A percentile compares a stretch with the other conserved stretches of the same genome.
phyloP scores from a whole-genome alignment of 2,888 invertebrate species.

The Chrysotoxum bicinctum region DNA sequence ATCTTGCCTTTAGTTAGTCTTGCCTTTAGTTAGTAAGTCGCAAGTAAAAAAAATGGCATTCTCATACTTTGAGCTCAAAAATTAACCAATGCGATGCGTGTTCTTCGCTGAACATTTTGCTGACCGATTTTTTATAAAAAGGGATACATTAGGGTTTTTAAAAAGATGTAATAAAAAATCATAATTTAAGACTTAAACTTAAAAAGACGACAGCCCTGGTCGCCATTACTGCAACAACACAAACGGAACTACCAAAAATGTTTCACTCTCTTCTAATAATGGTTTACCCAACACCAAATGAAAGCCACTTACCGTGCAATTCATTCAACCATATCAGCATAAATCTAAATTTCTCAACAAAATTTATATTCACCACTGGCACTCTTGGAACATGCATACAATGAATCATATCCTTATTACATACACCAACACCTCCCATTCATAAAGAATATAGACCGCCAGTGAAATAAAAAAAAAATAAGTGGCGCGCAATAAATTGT shows the following conservation, averaged over 20 bases:
- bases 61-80: too few species aligned
- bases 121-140: too few species aligned
- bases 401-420: slow-evolving; percentile 71
- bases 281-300: slow-evolving; percentile 53
- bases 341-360: slow-evolving; percentile 66
- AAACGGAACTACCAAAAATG: not conserved
- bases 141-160: too few species aligned
- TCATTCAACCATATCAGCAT: slow-evolving; percentile 68
- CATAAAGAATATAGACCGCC: not conserved
- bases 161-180: too few species aligned
- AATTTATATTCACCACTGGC: slow-evolving; percentile 66
- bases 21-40: too few species aligned
- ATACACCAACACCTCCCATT: slow-evolving; percentile 58
- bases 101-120: too few species aligned
- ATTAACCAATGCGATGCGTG: too few species aligned
- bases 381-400: slow-evolving; percentile 59
- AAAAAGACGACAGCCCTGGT: not conserved
- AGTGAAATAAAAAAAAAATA: slow-evolving; percentile 9
- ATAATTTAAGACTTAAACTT: too few species aligned
- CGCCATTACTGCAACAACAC: not conserved
- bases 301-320: slow-evolving; percentile 71
- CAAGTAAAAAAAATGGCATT: too few species aligned
- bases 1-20: too few species aligned
- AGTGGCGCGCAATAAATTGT: slow-evolving; percentile 51
- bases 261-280: slow-evolving; percentile 49